Conservation (phyloP, 2,113 vertebrate species). For the Salvelinus namaycush region DNA sequence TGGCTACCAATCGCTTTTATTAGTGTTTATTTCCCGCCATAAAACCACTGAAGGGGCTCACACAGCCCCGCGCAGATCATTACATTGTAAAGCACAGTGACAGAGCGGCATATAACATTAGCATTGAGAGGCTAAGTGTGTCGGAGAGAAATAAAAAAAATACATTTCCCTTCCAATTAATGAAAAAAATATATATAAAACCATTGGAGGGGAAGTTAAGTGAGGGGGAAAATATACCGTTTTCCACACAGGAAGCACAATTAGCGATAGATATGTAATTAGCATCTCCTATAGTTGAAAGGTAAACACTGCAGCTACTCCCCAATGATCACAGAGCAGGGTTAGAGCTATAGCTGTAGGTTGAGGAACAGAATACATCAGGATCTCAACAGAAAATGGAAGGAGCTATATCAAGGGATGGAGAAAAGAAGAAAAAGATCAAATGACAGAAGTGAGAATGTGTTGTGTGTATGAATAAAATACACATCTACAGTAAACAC, state of each 20-base stretch:
- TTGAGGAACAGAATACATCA: background rate
- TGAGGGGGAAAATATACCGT: conserved; percentile 55
- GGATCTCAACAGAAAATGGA: conserved; percentile 6
- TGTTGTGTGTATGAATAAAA: no score
- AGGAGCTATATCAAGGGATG: background rate
- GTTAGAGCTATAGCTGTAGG: background rate
- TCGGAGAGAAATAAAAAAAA: conserved; percentile 56
- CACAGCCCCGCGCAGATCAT: conserved; percentile 48
- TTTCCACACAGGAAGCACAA: conserved; percentile 69
- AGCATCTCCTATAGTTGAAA: conserved; percentile 54
- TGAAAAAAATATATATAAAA: conserved; percentile 44
- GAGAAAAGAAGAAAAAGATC: conserved; percentile 16
- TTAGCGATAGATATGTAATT: conserved; percentile 53
- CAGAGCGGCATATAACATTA: conserved; percentile 48
- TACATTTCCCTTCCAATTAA: conserved; percentile 55
- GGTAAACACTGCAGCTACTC: conserved; percentile 45
- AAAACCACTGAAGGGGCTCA: conserved; percentile 59
- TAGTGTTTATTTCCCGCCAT: conserved; percentile 66
- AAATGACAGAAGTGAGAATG: conserved; percentile 7
- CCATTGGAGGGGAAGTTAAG: conserved; percentile 55
- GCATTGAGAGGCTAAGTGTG: conserved; percentile 49
- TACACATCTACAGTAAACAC: no score
- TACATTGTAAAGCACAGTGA: conserved; percentile 68
- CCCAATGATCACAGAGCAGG: background rate
- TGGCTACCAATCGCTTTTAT: conserved; percentile 53